Base-by-base conservation (phyloP, 2,113 vertebrate species). In the Brachirus orientalis region DNA sequence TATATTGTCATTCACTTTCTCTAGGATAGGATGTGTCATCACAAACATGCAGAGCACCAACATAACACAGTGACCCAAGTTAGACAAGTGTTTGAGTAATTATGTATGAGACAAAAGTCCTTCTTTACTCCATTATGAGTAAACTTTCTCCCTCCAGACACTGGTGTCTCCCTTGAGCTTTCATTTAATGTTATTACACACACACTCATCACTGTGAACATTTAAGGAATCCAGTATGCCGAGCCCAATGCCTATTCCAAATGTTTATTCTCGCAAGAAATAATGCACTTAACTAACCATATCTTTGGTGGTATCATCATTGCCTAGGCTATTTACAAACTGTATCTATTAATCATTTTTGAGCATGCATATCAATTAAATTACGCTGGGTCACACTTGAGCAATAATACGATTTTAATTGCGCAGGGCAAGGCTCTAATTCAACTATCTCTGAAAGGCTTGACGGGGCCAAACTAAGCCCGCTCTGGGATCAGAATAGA, bases 371-470 rank as follows among this genome's bases (percentile, higher is more conserved):
- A 75, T 80, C 87, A 90, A 90, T 91, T 86, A 87, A 85, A 86
- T 88, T 86, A 89, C 79, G 73, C 83, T 55, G 69, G 87, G 89
- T 89, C 88, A 90, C 88, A 90, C 87, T 83, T 63, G 33, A 83
- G 74, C 79, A 86, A 87, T 90, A 90, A 92, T 90, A 85, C 1
- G 76, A 85, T 90, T 91, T 91, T 89, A 90, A 92, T 92, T 90
- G 88, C 73, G 58, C 16, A 67, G 85, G 86, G 83, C 83, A 76
- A 69, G 77, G 69, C 73, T 84, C 80, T 90, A 88, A 91, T 90
- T 89, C 85, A 75, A 84, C 87, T 83, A 84, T 90, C 85, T 84
- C 61, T 74, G 88, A 86, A 88, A 89, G 82, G 80, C 85, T 90
- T 86, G 84, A 75, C 41, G 20, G 57, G 82, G 85, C 75, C 61